Evolutionary conservation across 2,888 invertebrate species (phyloP).

Genomic region (Catocala fraxini): DNA sequence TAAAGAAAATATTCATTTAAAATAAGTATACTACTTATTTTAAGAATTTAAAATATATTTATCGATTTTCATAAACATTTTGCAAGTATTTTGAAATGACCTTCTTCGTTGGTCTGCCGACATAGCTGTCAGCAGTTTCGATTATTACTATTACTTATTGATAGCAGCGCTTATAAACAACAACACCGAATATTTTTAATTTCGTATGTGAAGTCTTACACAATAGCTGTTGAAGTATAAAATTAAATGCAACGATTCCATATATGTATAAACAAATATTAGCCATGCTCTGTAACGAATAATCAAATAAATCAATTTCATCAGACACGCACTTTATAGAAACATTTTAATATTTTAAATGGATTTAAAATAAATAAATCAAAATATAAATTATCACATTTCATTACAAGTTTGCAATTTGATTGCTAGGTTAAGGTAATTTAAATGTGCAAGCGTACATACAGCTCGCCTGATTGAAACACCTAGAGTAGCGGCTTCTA

Average conservation of each 20-base stretch:
- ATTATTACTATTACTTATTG: too few species aligned
- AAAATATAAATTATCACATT: slow-evolving; percentile 4
- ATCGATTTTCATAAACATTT: too few species aligned
- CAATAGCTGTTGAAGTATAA: neutral
- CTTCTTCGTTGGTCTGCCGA: too few species aligned
- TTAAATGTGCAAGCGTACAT: neutral
- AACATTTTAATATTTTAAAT: slow-evolving; percentile 11
- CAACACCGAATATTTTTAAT: too few species aligned
- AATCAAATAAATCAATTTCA: slow-evolving; percentile 9
- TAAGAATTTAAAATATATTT: too few species aligned
- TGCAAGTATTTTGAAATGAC: too few species aligned
- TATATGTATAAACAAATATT: slow-evolving; percentile 1
- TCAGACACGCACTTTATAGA: slow-evolving; percentile 9
- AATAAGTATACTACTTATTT: too few species aligned
- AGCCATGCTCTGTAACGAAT: slow-evolving; percentile 15
- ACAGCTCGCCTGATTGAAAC: too few species aligned
- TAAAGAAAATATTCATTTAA: too few species aligned
- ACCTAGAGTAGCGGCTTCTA: too few species aligned
- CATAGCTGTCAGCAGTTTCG: too few species aligned
- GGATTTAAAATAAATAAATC: slow-evolving; percentile 5
- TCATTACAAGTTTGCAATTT: slow-evolving; percentile 1
- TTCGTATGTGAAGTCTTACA: neutral
- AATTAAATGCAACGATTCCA: neutral
- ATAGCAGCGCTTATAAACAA: too few species aligned
- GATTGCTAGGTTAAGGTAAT: neutral